Percentiles rank a stretch among this genome's conserved stretches.
Conservation (phyloP, 2,113 vertebrate genomes). For the Meriones unguiculatus region DNA sequence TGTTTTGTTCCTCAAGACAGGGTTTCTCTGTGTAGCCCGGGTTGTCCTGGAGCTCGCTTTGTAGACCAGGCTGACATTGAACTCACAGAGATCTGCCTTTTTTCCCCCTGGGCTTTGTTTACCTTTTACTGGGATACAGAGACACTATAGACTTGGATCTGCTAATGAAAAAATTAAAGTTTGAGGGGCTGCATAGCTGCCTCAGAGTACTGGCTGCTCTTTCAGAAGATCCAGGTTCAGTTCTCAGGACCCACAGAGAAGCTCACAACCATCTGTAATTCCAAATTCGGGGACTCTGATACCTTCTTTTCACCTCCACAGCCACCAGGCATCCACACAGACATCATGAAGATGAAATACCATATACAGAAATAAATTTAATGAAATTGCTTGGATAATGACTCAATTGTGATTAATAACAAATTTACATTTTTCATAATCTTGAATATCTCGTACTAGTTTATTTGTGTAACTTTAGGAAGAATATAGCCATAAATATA, state of each 20-base stretch:
- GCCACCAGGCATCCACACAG: not conserved
- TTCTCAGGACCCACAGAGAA: not conserved
- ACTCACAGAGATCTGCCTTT: not conserved
- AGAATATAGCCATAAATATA: not conserved
- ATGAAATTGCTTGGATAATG: not conserved
- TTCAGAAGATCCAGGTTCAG: not conserved
- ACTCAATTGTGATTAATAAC: not conserved
- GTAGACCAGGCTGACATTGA: not conserved
- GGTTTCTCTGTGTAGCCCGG: not conserved
- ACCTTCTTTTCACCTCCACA: not conserved
- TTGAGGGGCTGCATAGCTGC: not conserved
- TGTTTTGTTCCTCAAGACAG: not conserved
- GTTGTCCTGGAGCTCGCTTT: not conserved
- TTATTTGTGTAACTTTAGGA: not conserved
- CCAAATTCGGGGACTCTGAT: not conserved
- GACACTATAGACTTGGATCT: too few species aligned
- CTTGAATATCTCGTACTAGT: not conserved
- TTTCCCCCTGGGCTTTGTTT: too few species aligned
- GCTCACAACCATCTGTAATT: not conserved
- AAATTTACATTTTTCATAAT: not conserved
- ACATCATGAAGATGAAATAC: not conserved
- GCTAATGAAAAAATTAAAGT: too few species aligned
- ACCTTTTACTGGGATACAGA: too few species aligned
- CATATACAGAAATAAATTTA: not conserved
- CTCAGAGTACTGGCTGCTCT: not conserved